These are phyloP conservation scores for Danio jaintianensis DNA, from an alignment of 2,797 vertebrate species.

Conservation along the genomic window DNA sequence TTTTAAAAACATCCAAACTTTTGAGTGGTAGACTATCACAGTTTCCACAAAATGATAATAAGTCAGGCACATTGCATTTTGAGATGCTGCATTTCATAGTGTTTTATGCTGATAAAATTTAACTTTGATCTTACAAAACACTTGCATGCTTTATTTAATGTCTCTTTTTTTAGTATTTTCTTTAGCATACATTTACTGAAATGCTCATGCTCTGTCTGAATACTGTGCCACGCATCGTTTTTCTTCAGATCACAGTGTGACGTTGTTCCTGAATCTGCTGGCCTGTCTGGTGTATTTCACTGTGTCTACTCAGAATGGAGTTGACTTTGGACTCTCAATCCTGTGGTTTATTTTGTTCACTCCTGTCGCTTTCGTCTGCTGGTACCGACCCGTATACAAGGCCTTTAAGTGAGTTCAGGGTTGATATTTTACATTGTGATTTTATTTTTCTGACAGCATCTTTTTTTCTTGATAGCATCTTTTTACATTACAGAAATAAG, in stretches of 20 bases:
- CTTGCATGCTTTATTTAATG: neutral
- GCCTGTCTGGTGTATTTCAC: constrained; percentile 91
- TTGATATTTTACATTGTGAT: neutral
- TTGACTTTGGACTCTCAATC: constrained; percentile 93
- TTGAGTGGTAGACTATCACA: no score
- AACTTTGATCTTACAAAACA: neutral
- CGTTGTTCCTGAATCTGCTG: constrained; percentile 93
- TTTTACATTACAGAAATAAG: neutral
- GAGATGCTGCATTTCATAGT: neutral
- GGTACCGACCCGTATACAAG: constrained; percentile 97
- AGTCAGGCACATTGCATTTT: neutral
- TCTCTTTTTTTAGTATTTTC: no score
- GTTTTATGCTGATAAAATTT: neutral
- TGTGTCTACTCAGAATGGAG: constrained; percentile 52
- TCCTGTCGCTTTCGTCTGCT: constrained; percentile 95
- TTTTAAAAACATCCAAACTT: no score
- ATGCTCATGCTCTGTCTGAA: neutral
- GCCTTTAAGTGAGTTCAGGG: constrained; percentile 88
- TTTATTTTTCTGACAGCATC: neutral
- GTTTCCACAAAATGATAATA: no score
- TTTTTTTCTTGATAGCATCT: no score
- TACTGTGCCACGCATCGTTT: neutral
- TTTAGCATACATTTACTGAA: neutral
- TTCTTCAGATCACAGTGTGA: constrained; percentile 86
- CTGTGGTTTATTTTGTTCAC: constrained; percentile 93